A percentile compares a stretch with the other conserved stretches of the same genome.
phyloP scores from a whole-genome alignment of 2,113 vertebrate genomes.

The Leptocoma aspasia region DNA sequence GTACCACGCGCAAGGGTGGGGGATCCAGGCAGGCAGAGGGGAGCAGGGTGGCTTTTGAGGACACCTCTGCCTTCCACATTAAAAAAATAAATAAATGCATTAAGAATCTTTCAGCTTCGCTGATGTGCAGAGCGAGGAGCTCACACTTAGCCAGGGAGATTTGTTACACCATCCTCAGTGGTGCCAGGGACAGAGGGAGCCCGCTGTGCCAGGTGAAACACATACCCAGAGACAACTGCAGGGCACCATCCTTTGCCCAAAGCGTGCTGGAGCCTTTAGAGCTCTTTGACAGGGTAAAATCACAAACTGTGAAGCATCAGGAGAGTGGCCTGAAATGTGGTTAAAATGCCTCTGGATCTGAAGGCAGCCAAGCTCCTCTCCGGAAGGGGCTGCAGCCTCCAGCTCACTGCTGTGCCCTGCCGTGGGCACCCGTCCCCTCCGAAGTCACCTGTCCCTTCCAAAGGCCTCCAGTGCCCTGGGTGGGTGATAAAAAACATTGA shows the following conservation, averaged over 20 bases:
- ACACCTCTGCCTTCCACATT: fast-evolving
- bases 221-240: fast-evolving
- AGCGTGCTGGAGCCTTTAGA: fast-evolving
- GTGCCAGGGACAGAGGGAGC: fast-evolving
- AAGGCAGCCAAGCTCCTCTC: background rate
- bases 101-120: fast-evolving
- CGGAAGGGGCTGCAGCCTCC: background rate
- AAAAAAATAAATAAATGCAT: fast-evolving
- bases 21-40: background rate
- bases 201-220: background rate
- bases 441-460: background rate
- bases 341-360: background rate
- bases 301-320: background rate
- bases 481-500: fast-evolving
- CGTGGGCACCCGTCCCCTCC: fast-evolving
- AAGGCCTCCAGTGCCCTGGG: background rate
- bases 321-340: background rate
- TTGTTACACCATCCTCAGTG: background rate
- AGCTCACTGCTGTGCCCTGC: background rate
- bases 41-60: background rate
- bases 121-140: fast-evolving
- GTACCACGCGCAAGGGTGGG: background rate
- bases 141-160: background rate
- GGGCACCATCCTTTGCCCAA: background rate
- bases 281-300: fast-evolving